Evolutionary conservation across 2,113 vertebrate species (phyloP).

Genomic region (Saccopteryx leptura): DNA sequence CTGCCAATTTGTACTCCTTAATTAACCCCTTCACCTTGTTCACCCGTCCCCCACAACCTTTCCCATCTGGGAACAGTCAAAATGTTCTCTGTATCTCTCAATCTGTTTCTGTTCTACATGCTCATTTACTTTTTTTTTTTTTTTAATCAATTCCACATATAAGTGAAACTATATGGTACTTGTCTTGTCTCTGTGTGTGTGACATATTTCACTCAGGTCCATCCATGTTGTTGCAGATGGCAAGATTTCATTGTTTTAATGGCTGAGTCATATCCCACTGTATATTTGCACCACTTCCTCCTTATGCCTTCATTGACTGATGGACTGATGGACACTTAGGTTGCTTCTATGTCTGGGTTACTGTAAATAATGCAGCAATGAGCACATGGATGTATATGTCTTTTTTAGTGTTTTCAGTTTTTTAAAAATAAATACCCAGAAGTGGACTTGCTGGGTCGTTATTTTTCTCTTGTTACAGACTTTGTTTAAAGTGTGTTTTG

Average conservation of each 20-base stretch:
- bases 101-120: background rate
- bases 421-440: background rate
- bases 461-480: background rate
- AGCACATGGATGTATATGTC: background rate
- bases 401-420: background rate
- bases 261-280: background rate
- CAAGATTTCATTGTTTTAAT: background rate
- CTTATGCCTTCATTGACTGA: background rate
- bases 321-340: background rate
- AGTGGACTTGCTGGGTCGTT: background rate
- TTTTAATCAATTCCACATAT: background rate
- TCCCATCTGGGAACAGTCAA: background rate
- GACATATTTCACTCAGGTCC: background rate
- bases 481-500: background rate
- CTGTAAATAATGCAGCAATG: background rate
- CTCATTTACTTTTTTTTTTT: background rate
- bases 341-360: background rate
- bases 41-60: background rate
- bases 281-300: background rate
- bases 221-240: background rate
- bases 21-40: background rate
- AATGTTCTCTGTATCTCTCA: background rate
- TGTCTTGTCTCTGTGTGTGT: background rate
- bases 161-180: background rate
- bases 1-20: background rate